Conservation (phyloP, 2,797 vertebrate species). For the Aulostomus chinensis region DNA sequence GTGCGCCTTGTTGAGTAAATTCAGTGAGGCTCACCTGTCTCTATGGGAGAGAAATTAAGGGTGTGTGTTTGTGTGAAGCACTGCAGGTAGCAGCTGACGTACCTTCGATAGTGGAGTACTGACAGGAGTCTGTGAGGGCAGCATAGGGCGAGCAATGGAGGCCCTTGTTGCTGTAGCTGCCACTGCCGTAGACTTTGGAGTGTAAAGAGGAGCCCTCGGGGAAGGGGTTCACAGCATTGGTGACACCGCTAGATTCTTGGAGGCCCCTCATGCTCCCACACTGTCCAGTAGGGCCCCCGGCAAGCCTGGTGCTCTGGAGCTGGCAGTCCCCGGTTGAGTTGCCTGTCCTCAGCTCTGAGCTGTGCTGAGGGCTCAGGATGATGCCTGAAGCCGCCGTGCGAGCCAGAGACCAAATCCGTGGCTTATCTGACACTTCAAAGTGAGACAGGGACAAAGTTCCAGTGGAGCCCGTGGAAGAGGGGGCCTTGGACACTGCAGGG, state of each 20-base stretch:
- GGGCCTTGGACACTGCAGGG: conserved; percentile 66
- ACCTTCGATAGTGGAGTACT: conserved; percentile 88
- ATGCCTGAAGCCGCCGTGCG: conserved; percentile 84
- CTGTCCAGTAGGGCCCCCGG: conserved; percentile 59
- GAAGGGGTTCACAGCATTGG: conserved; percentile 71
- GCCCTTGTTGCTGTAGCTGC: conserved; percentile 83
- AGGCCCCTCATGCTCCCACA: conserved; percentile 71
- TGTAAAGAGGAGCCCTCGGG: conserved; percentile 76
- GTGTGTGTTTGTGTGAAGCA: too few species aligned
- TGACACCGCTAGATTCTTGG: conserved; percentile 62
- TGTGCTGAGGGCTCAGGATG: conserved; percentile 69
- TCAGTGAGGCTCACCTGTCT: too few species aligned
- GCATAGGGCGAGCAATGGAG: conserved; percentile 85
- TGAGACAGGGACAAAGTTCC: conserved; percentile 70
- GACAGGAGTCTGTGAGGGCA: conserved; percentile 83
- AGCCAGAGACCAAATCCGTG: conserved; percentile 94
- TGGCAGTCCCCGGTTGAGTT: conserved; percentile 74
- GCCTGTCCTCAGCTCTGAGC: conserved; percentile 72
- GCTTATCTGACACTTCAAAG: conserved; percentile 85
- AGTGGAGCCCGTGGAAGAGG: conserved; percentile 30
- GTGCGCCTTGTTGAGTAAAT: too few species aligned
- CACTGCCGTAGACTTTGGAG: conserved; percentile 82
- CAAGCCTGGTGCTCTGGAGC: conserved; percentile 70
- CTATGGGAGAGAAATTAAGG: too few species aligned
- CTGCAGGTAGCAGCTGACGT: conserved; percentile 40